phyloP scores from a whole-genome alignment of 2,797 vertebrate species.

The Galaxias olidus region DNA sequence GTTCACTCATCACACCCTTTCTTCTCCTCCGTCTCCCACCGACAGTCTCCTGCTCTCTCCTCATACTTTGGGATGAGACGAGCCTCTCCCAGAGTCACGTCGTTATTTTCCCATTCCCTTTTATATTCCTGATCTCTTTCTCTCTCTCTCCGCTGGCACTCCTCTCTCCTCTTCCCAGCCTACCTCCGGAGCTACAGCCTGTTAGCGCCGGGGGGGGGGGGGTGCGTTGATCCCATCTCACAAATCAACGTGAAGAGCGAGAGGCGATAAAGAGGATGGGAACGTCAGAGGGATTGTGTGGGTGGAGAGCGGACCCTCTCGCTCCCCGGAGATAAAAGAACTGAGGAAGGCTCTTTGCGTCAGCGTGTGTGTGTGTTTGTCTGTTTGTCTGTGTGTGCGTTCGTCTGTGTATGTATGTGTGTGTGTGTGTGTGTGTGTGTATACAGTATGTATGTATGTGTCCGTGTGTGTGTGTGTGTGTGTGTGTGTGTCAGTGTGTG shows the following conservation, averaged over 20 bases:
- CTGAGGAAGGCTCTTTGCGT: slow-evolving; percentile 32
- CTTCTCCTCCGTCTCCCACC: too few relatives aligned
- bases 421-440: slow-evolving; percentile 14
- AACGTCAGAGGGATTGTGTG: slow-evolving; percentile 48
- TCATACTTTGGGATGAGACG: too few relatives aligned
- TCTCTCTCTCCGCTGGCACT: slow-evolving; percentile 14
- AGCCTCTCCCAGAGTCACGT: not conserved
- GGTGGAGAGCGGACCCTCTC: slow-evolving; percentile 54
- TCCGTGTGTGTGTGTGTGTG: slow-evolving; percentile 10
- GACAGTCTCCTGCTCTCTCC: too few relatives aligned
- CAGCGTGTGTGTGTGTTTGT: not conserved
- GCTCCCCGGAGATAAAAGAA: slow-evolving; percentile 66
- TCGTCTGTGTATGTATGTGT: slow-evolving; percentile 9
- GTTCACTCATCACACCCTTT: slow-evolving; percentile 40
- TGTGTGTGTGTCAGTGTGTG: slow-evolving; percentile 27
- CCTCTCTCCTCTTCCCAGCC: slow-evolving; percentile 5
- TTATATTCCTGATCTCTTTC: slow-evolving; percentile 40
- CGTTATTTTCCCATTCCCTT: not conserved
- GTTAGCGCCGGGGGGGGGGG: slow-evolving; percentile 53
- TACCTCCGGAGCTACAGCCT: slow-evolving; percentile 41
- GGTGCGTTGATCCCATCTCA: slow-evolving; percentile 69
- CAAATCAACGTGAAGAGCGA: slow-evolving; percentile 66
- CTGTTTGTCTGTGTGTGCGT: too few relatives aligned
- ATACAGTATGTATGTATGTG: too few relatives aligned
- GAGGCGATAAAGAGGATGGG: slow-evolving; percentile 62